A percentile compares a stretch with the other conserved stretches of the same genome.
Evolutionary conservation across 1,140 invertebrate genomes (phyloP).

Genomic region (Coenobita brevimanus): DNA sequence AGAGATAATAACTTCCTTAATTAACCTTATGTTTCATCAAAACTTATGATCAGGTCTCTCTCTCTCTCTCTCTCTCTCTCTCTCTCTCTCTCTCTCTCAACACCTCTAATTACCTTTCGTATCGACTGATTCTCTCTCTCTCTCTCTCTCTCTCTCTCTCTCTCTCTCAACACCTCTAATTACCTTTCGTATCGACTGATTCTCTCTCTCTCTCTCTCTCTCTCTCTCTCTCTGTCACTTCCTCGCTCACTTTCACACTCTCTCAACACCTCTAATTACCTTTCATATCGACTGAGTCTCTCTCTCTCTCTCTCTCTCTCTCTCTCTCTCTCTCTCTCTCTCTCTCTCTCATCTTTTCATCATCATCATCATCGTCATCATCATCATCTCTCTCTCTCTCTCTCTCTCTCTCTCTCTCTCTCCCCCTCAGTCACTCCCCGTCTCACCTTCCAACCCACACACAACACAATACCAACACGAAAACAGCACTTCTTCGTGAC

Average conservation of each 20-base stretch:
- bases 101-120: neutral
- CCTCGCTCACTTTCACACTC: neutral
- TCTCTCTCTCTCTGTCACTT: neutral
- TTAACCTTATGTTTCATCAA: too few relatives aligned
- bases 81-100: constrained; percentile 18
- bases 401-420: neutral
- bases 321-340: neutral
- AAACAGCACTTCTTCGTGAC: neutral
- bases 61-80: constrained; percentile 25
- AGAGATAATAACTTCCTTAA: too few relatives aligned
- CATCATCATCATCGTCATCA: neutral
- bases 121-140: neutral
- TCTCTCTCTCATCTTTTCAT: neutral
- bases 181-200: neutral
- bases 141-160: constrained; percentile 4
- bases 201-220: neutral
- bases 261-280: neutral
- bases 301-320: neutral
- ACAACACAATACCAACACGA: neutral
- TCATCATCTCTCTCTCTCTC: neutral
- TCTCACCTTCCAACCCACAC: neutral
- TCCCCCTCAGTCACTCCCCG: neutral
- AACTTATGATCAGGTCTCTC: neutral
- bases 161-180: neutral
- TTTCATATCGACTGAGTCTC: neutral